Evolutionary conservation across 1,140 invertebrate species (phyloP), one percentile per base, ranked within the genome.

Genomic region (Drosophila tsacasi): DNA sequence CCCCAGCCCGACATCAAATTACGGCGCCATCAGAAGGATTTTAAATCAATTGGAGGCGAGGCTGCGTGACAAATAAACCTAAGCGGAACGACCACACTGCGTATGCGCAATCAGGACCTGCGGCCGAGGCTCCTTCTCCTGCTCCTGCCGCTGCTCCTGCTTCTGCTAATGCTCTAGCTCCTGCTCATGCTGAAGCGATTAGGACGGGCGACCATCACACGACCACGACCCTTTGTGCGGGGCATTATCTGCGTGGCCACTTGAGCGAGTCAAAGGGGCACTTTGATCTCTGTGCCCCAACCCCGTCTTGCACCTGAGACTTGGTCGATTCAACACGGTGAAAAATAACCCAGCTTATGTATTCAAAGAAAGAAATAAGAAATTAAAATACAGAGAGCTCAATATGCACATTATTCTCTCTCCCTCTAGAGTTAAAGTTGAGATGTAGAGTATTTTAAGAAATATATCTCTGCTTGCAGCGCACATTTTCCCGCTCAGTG

Each of bases 251-350:
- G 39, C 54, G 67, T 83, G 77, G 42, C 68, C 77, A 81, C 84
- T 87, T 89, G 62, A 89, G 65, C 81, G 73, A 78, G 39, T 87
- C 83, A 76, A 86, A 79, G 65, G 79, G 52, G 69, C 69, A 81
- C 84, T 87, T 87, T 87, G 84, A 87, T 89, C 80, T 68, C 68
- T 68, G 50, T 54, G 21, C 19, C 68, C 47, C 49, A 25, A 17
- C 19, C 19, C 49, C 57, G 13, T 25, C 44, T 19, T n/a, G 30
- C 42, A 47, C 67, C 66, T 69, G 32, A 50, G 64, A 47, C 21
- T 67, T 25, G 25, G 12, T 39, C 39, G 35, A 32, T 44, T 1
- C 27, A 3, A 63, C 63, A 66, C 59, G 15, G 44, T 5, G 10
- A 32, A 52, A 61, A 61, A 21, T 27, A 17, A 52, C 3, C 15